Conservation (phyloP, 2,797 vertebrate species). For the Smutsia temminckii region DNA sequence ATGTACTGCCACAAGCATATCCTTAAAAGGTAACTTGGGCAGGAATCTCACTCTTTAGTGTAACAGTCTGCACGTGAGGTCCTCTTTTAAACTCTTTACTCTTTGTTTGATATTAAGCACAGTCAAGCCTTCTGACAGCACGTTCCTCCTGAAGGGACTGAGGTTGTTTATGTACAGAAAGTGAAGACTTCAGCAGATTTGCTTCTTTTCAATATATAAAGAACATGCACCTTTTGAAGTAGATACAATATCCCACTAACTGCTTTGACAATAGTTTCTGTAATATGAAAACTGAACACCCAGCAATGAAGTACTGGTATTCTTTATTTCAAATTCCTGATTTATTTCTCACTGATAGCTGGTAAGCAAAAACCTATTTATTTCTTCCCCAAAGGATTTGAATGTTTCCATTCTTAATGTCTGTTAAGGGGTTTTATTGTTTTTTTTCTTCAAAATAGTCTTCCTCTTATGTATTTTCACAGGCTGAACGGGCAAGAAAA, state of each 20-base stretch:
- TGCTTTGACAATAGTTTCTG: neutral
- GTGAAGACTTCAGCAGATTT: neutral
- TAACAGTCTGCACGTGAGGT: neutral
- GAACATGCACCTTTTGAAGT: neutral
- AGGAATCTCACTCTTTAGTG: neutral
- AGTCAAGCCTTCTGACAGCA: neutral
- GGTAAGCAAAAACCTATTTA: neutral
- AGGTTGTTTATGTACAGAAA: neutral
- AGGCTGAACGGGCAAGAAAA: neutral
- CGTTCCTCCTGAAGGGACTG: neutral
- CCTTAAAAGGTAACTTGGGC: conserved; percentile 24
- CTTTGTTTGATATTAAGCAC: neutral
- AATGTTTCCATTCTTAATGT: conserved; percentile 33
- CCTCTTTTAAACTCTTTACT: neutral
- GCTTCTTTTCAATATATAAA: neutral
- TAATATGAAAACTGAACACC: neutral
- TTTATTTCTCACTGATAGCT: neutral
- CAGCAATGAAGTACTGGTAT: neutral
- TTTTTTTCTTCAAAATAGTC: neutral
- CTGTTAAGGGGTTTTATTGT: neutral
- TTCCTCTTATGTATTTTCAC: conserved; percentile 10
- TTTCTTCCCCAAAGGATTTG: neutral
- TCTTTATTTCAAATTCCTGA: conserved; percentile 27
- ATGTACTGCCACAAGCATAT: neutral
- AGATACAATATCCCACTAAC: neutral